A percentile compares a stretch with the other conserved stretches of the same genome.
Conservation (phyloP, 2,888 invertebrate species). For the Embidobia sp. region DNA sequence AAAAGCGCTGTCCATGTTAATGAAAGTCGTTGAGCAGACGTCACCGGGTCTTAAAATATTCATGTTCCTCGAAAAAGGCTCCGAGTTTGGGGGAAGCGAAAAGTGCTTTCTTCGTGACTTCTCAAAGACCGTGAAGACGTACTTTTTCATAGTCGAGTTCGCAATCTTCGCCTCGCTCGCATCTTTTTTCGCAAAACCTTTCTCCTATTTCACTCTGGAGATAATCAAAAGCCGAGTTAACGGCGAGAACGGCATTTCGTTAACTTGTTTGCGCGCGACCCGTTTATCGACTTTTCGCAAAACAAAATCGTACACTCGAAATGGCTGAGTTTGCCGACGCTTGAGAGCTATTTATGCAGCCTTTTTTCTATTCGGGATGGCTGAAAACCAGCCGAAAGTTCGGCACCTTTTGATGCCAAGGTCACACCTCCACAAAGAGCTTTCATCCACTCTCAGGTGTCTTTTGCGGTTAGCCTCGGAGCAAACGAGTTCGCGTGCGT, state of each 20-base stretch:
- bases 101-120: slow-evolving; percentile 27
- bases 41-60: slow-evolving; percentile 37
- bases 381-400: slow-evolving; percentile 1
- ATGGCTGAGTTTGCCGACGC: background rate
- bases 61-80: slow-evolving; percentile 33
- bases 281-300: background rate
- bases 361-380: background rate
- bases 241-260: background rate
- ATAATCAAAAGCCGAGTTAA: slow-evolving; percentile 15
- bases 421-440: slow-evolving; percentile 5
- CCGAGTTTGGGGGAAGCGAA: slow-evolving; percentile 6
- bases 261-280: slow-evolving; percentile 12
- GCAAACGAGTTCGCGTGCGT: slow-evolving; percentile 20
- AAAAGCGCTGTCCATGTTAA: slow-evolving; percentile 23
- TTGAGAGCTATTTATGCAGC: too few relatives aligned
- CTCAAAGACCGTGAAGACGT: slow-evolving; percentile 21
- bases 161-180: too few relatives aligned
- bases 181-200: slow-evolving; percentile 16
- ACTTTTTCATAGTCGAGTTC: slow-evolving; percentile 39
- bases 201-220: slow-evolving; percentile 19
- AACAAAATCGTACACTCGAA: background rate
- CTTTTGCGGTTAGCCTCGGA: slow-evolving; percentile 13
- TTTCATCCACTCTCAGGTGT: slow-evolving; percentile 23
- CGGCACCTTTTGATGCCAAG: slow-evolving; percentile 15
- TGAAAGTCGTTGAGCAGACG: slow-evolving; percentile 28